Evolutionary conservation across 2,797 vertebrate species (phyloP).

Genomic region (Crocidura indochinensis): DNA sequence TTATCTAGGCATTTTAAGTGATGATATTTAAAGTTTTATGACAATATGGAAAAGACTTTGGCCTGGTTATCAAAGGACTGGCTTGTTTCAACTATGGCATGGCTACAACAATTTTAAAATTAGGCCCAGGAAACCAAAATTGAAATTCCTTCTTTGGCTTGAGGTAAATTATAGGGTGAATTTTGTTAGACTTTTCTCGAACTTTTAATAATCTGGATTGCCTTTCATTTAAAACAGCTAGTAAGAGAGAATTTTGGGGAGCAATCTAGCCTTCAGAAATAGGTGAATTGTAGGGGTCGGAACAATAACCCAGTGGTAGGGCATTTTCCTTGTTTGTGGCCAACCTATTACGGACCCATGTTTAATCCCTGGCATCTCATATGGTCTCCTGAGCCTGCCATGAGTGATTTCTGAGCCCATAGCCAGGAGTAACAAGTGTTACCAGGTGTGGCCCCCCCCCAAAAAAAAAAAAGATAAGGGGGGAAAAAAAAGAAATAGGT

Average conservation of each 20-base stretch:
- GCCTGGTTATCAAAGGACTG: accelerated
- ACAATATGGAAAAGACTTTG: not conserved
- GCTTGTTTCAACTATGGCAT: too few species aligned
- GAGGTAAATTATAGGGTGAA: not conserved
- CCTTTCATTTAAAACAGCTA: not conserved
- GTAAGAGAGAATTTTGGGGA: slow-evolving; percentile 7
- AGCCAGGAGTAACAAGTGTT: too few species aligned
- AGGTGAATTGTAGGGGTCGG: too few species aligned
- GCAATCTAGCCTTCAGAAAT: not conserved
- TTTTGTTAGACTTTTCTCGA: not conserved
- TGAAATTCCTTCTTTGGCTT: not conserved
- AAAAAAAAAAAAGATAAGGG: too few species aligned
- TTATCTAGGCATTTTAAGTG: not conserved
- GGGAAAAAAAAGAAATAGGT: not conserved
- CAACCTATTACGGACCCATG: too few species aligned
- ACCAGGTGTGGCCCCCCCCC: too few species aligned
- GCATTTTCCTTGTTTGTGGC: too few species aligned
- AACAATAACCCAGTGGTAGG: too few species aligned
- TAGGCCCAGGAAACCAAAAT: not conserved
- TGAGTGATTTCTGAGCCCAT: too few species aligned
- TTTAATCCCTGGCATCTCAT: too few species aligned
- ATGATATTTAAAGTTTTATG: not conserved
- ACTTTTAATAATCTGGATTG: not conserved
- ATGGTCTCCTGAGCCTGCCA: too few species aligned
- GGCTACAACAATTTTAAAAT: not conserved